Conservation (phyloP, 2,113 vertebrate genomes). For the Xerus inauris region DNA sequence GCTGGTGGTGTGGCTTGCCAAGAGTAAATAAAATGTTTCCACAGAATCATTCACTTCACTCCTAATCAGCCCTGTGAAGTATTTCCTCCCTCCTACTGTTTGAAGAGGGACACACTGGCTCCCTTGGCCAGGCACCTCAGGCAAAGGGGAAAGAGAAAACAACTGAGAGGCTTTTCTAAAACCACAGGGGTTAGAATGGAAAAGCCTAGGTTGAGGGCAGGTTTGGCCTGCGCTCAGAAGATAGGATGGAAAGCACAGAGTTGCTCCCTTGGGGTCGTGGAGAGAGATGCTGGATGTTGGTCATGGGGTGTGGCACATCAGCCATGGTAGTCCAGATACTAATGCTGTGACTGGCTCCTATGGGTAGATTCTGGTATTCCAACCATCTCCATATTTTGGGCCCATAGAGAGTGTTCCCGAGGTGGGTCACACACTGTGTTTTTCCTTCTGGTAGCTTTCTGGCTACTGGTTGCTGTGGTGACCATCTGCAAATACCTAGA, state of each 20-base stretch:
- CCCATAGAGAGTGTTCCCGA: neutral
- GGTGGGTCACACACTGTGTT: no score
- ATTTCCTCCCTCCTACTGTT: conserved; percentile 1
- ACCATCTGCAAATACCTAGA: neutral
- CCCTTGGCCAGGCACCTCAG: neutral
- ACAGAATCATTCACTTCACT: neutral
- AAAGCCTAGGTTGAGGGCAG: neutral
- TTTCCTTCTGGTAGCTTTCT: neutral
- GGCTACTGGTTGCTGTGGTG: neutral
- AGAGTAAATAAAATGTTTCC: conserved; percentile 57
- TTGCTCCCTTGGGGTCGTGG: neutral
- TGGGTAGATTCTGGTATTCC: neutral
- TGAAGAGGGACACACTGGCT: neutral
- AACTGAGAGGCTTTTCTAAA: neutral
- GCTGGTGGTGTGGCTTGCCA: neutral
- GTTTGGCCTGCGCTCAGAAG: neutral
- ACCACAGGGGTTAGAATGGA: neutral
- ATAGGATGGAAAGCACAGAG: neutral
- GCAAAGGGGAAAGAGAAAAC: neutral
- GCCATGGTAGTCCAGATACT: no score
- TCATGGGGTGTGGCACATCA: neutral
- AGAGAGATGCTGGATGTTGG: neutral
- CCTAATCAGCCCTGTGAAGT: neutral
- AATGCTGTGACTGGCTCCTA: neutral
- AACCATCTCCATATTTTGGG: no score